These are phyloP conservation scores for Bombus turneri DNA, from an alignment of 1,140 invertebrate species.

Conservation along the genomic window DNA sequence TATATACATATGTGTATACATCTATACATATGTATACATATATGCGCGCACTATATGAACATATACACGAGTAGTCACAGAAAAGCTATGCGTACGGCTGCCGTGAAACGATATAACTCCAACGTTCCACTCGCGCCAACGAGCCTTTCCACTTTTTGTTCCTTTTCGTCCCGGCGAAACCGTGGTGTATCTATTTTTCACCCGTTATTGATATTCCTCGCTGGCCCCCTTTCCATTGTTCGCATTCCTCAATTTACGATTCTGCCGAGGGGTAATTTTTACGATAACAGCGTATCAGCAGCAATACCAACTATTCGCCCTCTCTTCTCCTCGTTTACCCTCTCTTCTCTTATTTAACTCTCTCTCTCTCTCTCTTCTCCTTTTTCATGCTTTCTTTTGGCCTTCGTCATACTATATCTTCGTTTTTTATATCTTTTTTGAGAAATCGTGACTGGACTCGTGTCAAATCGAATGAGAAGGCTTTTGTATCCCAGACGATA, in stretches of 20 bases:
- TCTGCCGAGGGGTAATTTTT: background rate
- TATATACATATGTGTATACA: too few relatives aligned
- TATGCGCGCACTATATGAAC: background rate
- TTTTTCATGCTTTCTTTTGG: too few relatives aligned
- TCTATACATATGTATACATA: background rate
- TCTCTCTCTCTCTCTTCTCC: too few relatives aligned
- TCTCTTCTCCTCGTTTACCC: background rate
- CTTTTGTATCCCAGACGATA: background rate
- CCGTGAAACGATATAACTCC: background rate
- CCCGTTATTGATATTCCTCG: conserved; percentile 30
- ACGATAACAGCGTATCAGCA: background rate
- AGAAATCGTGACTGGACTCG: too few relatives aligned
- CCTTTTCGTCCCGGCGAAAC: background rate
- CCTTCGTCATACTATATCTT: too few relatives aligned
- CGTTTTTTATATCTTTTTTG: too few relatives aligned
- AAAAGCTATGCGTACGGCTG: background rate
- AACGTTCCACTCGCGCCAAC: background rate
- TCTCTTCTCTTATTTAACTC: background rate
- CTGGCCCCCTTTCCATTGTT: conserved; percentile 8
- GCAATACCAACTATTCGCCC: background rate
- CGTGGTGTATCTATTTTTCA: conserved; percentile 1
- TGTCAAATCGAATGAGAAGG: background rate
- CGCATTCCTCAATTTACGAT: conserved; percentile 8
- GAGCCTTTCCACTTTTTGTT: background rate
- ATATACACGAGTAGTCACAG: background rate